A percentile compares a stretch with the other conserved stretches of the same genome.
Conservation (phyloP, 2,888 invertebrate genomes). For the Agapostemon virescens region DNA sequence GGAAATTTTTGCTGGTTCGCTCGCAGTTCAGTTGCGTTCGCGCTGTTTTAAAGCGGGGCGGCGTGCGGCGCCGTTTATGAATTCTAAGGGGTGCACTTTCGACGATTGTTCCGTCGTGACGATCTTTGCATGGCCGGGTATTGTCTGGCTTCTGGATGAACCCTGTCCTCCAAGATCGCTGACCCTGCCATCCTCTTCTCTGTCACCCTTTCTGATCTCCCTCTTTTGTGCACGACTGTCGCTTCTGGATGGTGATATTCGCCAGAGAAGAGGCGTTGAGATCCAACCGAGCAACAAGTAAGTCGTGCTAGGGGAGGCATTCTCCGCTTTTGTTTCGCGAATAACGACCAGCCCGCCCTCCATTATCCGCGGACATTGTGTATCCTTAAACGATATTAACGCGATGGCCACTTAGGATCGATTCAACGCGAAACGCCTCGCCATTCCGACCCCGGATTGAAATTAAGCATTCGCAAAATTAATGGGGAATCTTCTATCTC, state of each 20-base stretch:
- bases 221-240: constrained; percentile 29
- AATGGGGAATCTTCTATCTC: neutral
- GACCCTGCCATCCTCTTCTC: constrained; percentile 32
- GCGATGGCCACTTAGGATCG: constrained; percentile 46
- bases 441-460: neutral
- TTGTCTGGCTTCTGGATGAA: constrained; percentile 65
- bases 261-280: constrained; percentile 35
- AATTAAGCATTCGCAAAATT: constrained; percentile 9
- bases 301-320: constrained; percentile 42
- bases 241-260: constrained; percentile 55
- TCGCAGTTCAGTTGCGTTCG: neutral
- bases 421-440: neutral
- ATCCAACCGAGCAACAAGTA: constrained; percentile 63
- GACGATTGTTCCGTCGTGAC: constrained; percentile 64
- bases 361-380: constrained; percentile 48
- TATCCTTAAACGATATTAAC: constrained; percentile 62
- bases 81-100: constrained; percentile 59
- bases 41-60: constrained; percentile 27
- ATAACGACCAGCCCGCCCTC: constrained; percentile 56
- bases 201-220: constrained; percentile 9
- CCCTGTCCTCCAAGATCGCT: constrained; percentile 57
- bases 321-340: constrained; percentile 59
- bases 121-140: constrained; percentile 52
- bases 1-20: neutral
- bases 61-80: constrained; percentile 50